Evolutionary conservation across 2,113 vertebrate genomes (phyloP), one percentile per base, ranked within the genome.

Genomic region (Lampris megalopsis): DNA sequence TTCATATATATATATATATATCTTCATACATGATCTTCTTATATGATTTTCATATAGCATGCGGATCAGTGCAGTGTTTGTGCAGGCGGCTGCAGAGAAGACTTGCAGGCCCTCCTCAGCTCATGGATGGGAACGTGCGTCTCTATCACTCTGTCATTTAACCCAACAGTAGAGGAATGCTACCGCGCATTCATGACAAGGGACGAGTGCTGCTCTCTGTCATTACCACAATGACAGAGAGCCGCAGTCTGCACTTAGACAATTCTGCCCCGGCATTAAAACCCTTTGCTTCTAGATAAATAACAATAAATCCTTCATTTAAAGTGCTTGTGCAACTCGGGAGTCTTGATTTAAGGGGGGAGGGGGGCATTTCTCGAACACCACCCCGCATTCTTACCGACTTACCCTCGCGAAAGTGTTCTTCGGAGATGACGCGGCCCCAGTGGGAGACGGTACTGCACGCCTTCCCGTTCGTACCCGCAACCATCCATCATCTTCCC

Each of bases 191-290:
- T 52, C 63, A 70, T 84, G 74, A 80, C 63, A 72, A 70, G 60
- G 63, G 41, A 24, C 24, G 24, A 24, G 24, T 24, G 24, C 24
- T 24, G 24, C 0, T 35, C 53, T 82, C 71, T 68, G 83, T 84
- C 71, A 35, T 36, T 36, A 65, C 86, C 49, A 77, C 79, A 71
- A 75, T 78, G 69, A 85, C 86, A 87, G 73, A 68, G 77, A 63
- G 72, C 0, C 2, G 52, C 50, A 67, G 35, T 35, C 80, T 11
- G 9, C 4, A 77, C 64, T 77, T 71, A 41, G 54, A 59, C 47
- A 80, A 75, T 76, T 75, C 57, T 70, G 40, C 37, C 54, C 68
- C 71, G 48, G 36, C 74, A 85, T 81, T 61, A 13, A 48, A 60
- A 70, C 45, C 13, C 49, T 67, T 63, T 65, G 50, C 61, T 71